Evolutionary conservation across 1,140 invertebrate genomes (phyloP), one percentile per base, ranked within the genome.

Genomic region (Bombus pascuorum): DNA sequence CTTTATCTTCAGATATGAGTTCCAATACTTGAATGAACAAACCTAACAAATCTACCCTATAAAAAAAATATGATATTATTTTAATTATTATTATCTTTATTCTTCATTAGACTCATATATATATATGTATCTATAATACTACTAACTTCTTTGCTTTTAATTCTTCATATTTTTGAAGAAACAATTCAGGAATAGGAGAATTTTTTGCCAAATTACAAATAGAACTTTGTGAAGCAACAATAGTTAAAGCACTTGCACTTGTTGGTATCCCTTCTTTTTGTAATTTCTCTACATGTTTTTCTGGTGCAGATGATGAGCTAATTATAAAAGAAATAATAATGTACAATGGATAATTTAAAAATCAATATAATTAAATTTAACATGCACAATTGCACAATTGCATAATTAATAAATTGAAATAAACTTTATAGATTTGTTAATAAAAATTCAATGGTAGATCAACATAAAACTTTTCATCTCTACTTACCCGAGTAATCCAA

Each of bases 141-240:
- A 87, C 89, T 89, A 93, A 96, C 95, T 96, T 96, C 91, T 96
- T 96, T 28, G 95, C 92, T 89, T 95, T 95, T 4, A 96, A 88
- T 85, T 96, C 95, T 85, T 96, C 95, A 91, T 95, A 96, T 90
- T 96, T 96, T 80, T 94, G 92, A 32, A 95, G 37, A 90, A 96
- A 96, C 28, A 93, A 87, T 85, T 95, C 94, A 42, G 94, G 91
- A 87, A 95, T 92, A 32, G 92, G 86, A 15, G 94, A 92, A 89
- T 93, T 92, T 92, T 94, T 94, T 9, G 94, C 93, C 13, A 96
- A 90, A 57, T 95, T 83, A 76, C 94, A 92, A 66, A 96, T 89
- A 80, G 94, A 93, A 78, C 91, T 94, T 81, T 94, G 94, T 57
- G 95, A 92, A 34, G 94, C 91, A 39, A 95, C 79, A 76, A 93